A percentile compares a stretch with the other conserved stretches of the same genome.
phyloP scores from a whole-genome alignment of 1,140 invertebrate species.

The Cyrtorhinus lividipennis region DNA sequence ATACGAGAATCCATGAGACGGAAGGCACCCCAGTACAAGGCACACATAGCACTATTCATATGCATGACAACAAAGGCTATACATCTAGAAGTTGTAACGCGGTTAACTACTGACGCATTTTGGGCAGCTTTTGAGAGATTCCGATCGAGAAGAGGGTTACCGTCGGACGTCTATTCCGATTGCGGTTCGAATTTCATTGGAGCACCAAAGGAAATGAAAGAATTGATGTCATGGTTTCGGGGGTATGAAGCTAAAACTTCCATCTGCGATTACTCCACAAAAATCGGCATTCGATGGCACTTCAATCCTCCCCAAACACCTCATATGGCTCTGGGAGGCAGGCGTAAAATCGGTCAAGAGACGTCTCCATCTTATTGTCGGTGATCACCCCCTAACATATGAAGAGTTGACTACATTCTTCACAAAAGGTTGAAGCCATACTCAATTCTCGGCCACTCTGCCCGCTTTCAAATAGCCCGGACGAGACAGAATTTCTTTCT shows the following conservation, averaged over 20 bases:
- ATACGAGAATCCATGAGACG: conserved; percentile 26
- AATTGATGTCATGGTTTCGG: not conserved
- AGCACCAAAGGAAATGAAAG: conserved; percentile 18
- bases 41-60: conserved; percentile 32
- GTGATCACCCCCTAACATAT: conserved; percentile 16
- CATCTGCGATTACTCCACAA: not conserved
- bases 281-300: conserved; percentile 21
- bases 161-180: conserved; percentile 28
- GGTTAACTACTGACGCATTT: conserved; percentile 30
- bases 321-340: conserved; percentile 29
- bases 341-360: conserved; percentile 27
- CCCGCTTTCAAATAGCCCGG: conserved; percentile 18
- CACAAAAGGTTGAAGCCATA: conserved; percentile 22
- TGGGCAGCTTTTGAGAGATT: conserved; percentile 31
- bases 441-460: conserved; percentile 25
- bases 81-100: conserved; percentile 32
- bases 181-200: conserved; percentile 31
- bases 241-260: not conserved
- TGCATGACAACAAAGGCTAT: conserved; percentile 31
- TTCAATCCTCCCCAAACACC: conserved; percentile 28
- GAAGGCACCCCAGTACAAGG: conserved; percentile 27
- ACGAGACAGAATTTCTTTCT: conserved; percentile 21
- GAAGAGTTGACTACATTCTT: conserved; percentile 20
- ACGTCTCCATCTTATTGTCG: conserved; percentile 21
- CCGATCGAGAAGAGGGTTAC: conserved; percentile 28